Conservation (phyloP, 2,113 vertebrate species). For the Propithecus coquereli region DNA sequence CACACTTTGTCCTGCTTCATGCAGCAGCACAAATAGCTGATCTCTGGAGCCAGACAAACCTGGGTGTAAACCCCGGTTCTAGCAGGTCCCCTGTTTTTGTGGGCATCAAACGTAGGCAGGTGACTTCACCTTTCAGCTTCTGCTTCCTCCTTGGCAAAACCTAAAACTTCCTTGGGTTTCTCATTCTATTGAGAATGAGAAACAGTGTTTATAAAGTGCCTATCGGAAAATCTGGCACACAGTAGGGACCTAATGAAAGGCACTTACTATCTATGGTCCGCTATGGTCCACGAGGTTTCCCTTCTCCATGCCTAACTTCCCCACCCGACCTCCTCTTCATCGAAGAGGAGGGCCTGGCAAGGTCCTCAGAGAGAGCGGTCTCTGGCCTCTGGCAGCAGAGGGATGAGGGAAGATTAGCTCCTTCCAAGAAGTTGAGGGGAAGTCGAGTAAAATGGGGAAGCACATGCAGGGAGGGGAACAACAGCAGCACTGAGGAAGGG, state of each 20-base stretch:
- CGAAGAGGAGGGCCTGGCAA: not conserved
- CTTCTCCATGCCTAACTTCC: not conserved
- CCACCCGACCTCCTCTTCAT: fast-evolving
- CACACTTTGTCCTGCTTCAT: not conserved
- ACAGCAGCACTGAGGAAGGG: not conserved
- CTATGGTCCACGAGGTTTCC: not conserved
- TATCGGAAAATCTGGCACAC: not conserved
- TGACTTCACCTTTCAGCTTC: not conserved
- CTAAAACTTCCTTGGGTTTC: too few relatives aligned
- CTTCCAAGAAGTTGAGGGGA: not conserved
- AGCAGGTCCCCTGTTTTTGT: not conserved
- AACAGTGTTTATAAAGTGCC: not conserved
- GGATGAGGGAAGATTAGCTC: not conserved
- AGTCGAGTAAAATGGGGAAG: not conserved
- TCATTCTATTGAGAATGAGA: not conserved
- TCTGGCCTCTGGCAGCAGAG: not conserved
- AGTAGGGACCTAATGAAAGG: not conserved
- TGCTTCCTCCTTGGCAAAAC: not conserved
- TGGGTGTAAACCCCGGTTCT: not conserved
- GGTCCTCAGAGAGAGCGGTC: not conserved
- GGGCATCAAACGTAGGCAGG: too few relatives aligned
- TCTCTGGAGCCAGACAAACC: not conserved
- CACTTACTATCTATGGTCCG: not conserved
- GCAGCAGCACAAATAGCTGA: too few relatives aligned
- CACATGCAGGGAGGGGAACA: fast-evolving